Conservation (phyloP, 2,888 invertebrate species). For the Idaea aversata region DNA sequence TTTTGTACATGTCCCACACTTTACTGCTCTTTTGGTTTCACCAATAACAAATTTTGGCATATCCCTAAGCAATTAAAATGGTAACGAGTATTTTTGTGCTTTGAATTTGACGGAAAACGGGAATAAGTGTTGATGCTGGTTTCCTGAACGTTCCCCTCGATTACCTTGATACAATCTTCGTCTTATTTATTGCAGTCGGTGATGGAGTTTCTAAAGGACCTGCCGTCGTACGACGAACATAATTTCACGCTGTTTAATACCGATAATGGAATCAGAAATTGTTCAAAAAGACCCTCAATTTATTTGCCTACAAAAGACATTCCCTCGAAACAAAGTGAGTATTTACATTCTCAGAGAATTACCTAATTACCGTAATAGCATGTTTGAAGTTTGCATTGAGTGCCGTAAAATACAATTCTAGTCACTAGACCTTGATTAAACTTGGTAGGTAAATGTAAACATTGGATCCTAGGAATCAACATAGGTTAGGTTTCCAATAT, state of each 20-base stretch:
- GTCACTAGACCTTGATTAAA: background rate
- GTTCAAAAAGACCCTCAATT: conserved; percentile 92
- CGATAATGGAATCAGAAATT: conserved; percentile 89
- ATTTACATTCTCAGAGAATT: conserved; percentile 19
- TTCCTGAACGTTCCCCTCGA: conserved; percentile 31
- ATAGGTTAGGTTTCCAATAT: too few species aligned
- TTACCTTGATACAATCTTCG: conserved; percentile 27
- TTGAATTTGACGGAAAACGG: background rate
- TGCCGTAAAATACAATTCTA: background rate
- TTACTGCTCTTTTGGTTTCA: conserved; percentile 37
- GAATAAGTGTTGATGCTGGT: background rate
- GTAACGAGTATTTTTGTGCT: conserved; percentile 32
- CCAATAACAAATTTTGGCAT: background rate
- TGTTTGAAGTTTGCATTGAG: background rate
- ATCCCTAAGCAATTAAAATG: conserved; percentile 41
- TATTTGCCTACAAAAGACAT: conserved; percentile 96
- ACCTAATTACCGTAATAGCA: background rate
- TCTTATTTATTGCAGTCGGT: conserved; percentile 84
- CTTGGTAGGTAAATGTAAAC: too few species aligned
- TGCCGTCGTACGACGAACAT: conserved; percentile 93
- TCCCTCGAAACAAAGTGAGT: conserved; percentile 94
- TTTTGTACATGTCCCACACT: conserved; percentile 49
- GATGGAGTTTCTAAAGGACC: conserved; percentile 93
- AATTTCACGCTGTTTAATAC: conserved; percentile 95
- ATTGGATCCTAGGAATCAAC: too few species aligned